These are phyloP conservation scores for Creontiades dilutus DNA, from an alignment of 2,888 invertebrate genomes.

Conservation along the genomic window DNA sequence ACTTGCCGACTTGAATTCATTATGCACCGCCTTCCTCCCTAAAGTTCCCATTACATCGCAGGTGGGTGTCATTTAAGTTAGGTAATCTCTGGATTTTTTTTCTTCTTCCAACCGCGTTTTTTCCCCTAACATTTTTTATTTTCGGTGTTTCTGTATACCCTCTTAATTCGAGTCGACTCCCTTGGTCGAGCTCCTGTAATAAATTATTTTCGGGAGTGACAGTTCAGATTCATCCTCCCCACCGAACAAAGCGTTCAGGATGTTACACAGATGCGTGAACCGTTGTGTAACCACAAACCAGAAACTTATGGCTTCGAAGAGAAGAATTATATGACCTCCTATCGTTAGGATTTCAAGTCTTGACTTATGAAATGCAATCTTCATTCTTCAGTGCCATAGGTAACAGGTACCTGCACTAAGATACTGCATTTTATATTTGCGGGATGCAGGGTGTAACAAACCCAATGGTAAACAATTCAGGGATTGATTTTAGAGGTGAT, in stretches of 20 bases:
- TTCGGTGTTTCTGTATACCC: not conserved
- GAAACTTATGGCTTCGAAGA: not conserved
- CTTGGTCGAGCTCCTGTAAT: not conserved
- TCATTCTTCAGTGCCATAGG: too few relatives aligned
- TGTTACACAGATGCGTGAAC: not conserved
- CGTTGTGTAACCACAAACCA: not conserved
- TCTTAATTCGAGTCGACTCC: not conserved
- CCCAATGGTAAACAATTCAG: too few relatives aligned
- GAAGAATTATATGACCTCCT: not conserved
- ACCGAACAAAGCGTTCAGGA: not conserved
- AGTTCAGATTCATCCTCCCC: not conserved
- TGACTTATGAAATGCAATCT: too few relatives aligned
- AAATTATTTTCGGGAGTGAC: not conserved
- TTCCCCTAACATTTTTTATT: not conserved
- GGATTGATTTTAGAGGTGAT: too few relatives aligned
- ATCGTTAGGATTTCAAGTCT: too few relatives aligned
- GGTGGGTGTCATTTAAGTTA: conserved; percentile 27
- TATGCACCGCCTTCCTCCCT: conserved; percentile 38
- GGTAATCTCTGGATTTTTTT: not conserved
- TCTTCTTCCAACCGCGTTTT: not conserved
- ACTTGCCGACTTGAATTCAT: conserved; percentile 35
- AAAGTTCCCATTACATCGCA: conserved; percentile 37
- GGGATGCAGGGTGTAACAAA: too few relatives aligned
- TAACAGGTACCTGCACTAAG: too few relatives aligned
- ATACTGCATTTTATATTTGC: too few relatives aligned